These are phyloP conservation scores for Struthio camelus DNA, from an alignment of 2,113 vertebrate genomes.

Conservation along the genomic window DNA sequence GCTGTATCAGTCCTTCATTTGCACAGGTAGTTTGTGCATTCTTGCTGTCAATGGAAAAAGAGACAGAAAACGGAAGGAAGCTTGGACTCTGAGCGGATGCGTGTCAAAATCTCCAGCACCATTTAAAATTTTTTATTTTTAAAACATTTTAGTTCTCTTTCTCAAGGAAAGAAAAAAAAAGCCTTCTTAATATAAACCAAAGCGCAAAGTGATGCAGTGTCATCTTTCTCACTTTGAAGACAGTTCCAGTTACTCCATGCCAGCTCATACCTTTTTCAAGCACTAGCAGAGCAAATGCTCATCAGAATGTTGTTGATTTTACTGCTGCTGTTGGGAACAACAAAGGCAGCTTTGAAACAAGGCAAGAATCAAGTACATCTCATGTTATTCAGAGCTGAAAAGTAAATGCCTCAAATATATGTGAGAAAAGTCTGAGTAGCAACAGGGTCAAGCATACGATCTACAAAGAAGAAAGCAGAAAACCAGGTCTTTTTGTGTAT, in stretches of 20 bases:
- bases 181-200: neutral
- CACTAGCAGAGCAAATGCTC: neutral
- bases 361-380: neutral
- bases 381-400: neutral
- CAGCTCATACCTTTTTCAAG: neutral
- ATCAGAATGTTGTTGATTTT: neutral
- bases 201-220: slow-evolving; percentile 40
- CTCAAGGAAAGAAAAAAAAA: neutral
- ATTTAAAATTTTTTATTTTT: neutral
- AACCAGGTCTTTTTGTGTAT: neutral
- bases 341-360: neutral
- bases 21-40: neutral
- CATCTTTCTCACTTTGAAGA: slow-evolving; percentile 45
- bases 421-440: neutral
- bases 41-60: neutral
- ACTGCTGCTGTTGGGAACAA: neutral
- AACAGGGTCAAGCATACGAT: neutral
- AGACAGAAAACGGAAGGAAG: neutral
- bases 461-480: neutral
- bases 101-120: neutral
- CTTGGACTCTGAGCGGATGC: rapidly evolving
- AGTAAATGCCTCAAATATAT: neutral
- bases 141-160: neutral
- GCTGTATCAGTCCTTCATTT: neutral
- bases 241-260: neutral